Conservation (phyloP, 2,888 invertebrate species). For the Melinaea menophilus region DNA sequence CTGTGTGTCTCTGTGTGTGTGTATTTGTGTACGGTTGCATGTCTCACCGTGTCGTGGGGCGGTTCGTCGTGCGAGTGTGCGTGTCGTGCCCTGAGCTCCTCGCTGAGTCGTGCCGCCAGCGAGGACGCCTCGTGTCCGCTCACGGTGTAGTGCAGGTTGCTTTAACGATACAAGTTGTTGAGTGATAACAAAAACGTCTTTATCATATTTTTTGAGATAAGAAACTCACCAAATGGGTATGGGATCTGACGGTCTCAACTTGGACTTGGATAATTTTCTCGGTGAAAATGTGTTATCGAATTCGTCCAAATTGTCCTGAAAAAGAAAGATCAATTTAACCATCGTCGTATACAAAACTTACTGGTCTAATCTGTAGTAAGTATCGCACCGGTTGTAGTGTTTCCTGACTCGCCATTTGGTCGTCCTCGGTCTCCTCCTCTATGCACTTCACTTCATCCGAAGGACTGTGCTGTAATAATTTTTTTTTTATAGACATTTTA, state of each 20-base stretch:
- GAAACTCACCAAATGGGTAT: slow-evolving; percentile 83
- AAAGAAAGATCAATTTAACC: slow-evolving; percentile 29
- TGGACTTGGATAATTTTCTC: slow-evolving; percentile 53
- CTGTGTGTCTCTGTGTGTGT: neutral
- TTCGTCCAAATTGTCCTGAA: slow-evolving; percentile 55
- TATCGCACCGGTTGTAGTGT: slow-evolving; percentile 64
- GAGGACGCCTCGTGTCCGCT: slow-evolving; percentile 89
- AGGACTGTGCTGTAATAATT: slow-evolving; percentile 68
- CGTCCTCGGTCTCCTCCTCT: slow-evolving; percentile 84
- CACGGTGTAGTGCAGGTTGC: slow-evolving; percentile 83
- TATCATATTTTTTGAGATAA: neutral
- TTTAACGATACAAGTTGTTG: slow-evolving; percentile 29
- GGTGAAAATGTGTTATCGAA: slow-evolving; percentile 62
- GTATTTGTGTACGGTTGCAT: neutral
- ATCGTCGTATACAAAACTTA: neutral
- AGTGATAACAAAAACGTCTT: neutral
- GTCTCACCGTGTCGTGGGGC: slow-evolving; percentile 8
- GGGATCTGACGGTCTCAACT: slow-evolving; percentile 82
- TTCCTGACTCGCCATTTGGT: slow-evolving; percentile 73
- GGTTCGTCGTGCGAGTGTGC: slow-evolving; percentile 38
- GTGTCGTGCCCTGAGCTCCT: slow-evolving; percentile 74
- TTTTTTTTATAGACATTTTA: neutral
- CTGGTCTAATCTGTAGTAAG: neutral
- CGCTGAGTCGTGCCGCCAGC: slow-evolving; percentile 83
- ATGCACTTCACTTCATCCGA: slow-evolving; percentile 84